Conservation (phyloP, 2,888 invertebrate species). For the Zygogramma bicolorata region DNA sequence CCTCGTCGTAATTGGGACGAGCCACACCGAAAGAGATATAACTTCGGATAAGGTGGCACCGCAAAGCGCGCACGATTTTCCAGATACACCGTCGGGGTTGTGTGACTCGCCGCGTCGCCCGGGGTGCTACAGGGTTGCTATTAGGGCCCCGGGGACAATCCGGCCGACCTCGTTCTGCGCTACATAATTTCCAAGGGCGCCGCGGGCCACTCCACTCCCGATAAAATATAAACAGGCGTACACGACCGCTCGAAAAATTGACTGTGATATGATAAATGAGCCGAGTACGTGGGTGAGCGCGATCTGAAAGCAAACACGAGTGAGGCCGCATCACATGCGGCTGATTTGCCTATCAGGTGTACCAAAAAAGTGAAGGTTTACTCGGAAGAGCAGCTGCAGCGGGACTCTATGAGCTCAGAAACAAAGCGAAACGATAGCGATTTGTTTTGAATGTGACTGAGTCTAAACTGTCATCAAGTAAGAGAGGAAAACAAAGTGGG, state of each 20-base stretch:
- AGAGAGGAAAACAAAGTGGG: too few species aligned
- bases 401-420: too few species aligned
- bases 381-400: not conserved
- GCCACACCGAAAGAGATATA: not conserved
- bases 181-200: conserved; percentile 60
- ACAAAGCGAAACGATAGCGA: too few species aligned
- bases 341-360: not conserved
- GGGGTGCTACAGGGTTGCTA: conserved; percentile 54
- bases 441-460: too few species aligned
- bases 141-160: conserved; percentile 54
- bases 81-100: conserved; percentile 6
- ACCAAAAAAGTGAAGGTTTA: not conserved
- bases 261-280: conserved; percentile 16
- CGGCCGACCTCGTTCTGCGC: conserved; percentile 59
- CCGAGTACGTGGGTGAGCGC: conserved; percentile 11
- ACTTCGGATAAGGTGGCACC: not conserved
- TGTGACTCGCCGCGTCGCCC: conserved; percentile 40
- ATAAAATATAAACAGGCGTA: conserved; percentile 57
- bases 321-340: not conserved
- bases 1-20: not conserved
- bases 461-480: too few species aligned
- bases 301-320: not conserved
- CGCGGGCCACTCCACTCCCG: conserved; percentile 53
- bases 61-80: not conserved
- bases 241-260: conserved; percentile 18